phyloP scores from a whole-genome alignment of 2,888 invertebrate genomes.

The Drosophila kuntzei region DNA sequence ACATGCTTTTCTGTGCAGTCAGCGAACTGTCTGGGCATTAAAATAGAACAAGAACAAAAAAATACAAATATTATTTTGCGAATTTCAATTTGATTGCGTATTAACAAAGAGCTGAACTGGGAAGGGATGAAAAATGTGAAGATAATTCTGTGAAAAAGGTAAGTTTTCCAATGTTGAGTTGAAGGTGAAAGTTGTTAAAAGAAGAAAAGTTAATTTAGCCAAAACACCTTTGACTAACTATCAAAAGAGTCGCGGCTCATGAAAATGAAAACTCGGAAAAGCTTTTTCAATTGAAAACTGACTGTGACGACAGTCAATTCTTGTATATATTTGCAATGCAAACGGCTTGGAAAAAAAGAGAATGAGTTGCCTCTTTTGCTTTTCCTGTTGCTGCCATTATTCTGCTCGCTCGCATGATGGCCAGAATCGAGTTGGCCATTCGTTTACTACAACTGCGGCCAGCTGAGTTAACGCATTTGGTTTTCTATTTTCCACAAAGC shows the following conservation, averaged over 20 bases:
- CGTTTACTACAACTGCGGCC: constrained; percentile 21
- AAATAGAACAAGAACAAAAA: constrained; percentile 10
- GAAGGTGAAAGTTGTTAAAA: background rate
- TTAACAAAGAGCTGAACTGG: background rate
- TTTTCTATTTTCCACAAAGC: constrained; percentile 28
- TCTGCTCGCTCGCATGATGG: constrained; percentile 36
- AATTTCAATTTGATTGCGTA: constrained; percentile 17
- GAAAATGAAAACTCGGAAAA: constrained; percentile 34
- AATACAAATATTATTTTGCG: constrained; percentile 16
- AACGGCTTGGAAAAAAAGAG: constrained; percentile 33
- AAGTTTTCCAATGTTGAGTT: background rate
- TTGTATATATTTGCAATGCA: constrained; percentile 45
- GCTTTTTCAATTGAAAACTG: constrained; percentile 76
- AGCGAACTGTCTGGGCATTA: constrained; percentile 17
- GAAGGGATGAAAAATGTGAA: background rate
- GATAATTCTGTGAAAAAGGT: background rate
- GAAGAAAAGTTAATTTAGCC: constrained; percentile 2
- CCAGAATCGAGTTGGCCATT: constrained; percentile 9
- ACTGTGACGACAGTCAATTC: constrained; percentile 38
- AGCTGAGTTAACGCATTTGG: constrained; percentile 39
- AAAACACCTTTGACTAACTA: constrained; percentile 7
- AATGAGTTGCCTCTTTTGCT: background rate
- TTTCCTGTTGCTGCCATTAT: constrained; percentile 29
- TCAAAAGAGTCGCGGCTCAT: constrained; percentile 1
- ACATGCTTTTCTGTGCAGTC: constrained; percentile 32